phyloP scores from a whole-genome alignment of 2,888 invertebrate species.

The Epinotia nisella region DNA sequence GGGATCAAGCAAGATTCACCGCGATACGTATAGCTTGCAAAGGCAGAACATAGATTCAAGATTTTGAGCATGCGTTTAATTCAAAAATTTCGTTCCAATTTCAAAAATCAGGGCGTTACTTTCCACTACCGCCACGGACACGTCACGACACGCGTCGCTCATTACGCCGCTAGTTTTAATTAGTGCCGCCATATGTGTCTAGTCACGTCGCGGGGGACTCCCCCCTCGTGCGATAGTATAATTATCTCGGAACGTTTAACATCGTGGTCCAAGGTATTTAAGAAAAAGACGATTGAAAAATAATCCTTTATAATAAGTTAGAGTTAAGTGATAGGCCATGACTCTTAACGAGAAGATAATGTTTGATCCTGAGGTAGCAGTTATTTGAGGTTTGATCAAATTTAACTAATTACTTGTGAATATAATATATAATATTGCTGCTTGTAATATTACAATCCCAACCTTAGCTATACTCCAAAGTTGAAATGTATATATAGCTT shows the following conservation, averaged over 20 bases:
- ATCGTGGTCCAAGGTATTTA: conserved; percentile 50
- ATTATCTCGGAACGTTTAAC: conserved; percentile 71
- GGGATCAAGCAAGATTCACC: no score
- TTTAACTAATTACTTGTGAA: no score
- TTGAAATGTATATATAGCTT: no score
- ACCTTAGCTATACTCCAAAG: no score
- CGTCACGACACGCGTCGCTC: conserved; percentile 43
- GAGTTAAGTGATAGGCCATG: no score
- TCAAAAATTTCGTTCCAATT: not conserved
- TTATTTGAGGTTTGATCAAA: not conserved
- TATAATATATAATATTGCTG: no score
- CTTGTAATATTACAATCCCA: no score
- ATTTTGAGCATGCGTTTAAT: not conserved
- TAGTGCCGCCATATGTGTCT: conserved; percentile 79
- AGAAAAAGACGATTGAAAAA: not conserved
- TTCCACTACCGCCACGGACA: conserved; percentile 19
- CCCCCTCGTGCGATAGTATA: conserved; percentile 67
- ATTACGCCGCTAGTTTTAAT: conserved; percentile 65
- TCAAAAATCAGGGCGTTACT: conserved; percentile 11
- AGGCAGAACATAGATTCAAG: no score
- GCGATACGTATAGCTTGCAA: no score
- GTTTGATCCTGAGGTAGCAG: not conserved
- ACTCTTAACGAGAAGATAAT: no score
- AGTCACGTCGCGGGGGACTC: conserved; percentile 73
- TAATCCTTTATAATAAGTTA: not conserved